Evolutionary conservation across 2,888 invertebrate genomes (phyloP), one percentile per base, ranked within the genome.

Genomic region (Plemyria rubiginata): DNA sequence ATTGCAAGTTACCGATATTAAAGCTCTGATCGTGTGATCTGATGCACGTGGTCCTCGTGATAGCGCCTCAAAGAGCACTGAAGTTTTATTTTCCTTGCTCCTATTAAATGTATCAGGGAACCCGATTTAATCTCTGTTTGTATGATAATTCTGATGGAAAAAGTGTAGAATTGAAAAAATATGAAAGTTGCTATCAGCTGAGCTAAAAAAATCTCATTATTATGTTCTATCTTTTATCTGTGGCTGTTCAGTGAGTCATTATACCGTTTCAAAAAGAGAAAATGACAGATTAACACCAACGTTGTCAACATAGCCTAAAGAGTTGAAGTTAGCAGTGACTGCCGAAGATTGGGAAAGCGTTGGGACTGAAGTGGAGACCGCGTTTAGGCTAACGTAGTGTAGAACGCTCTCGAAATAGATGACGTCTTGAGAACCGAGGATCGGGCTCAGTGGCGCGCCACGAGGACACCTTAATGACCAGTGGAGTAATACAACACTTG

Each of bases 1-100:
- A 29, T 49, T 49, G 29, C 49, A 32, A n/a, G 28, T 32, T 29
- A 28, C 22, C 16, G 48, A 48, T 48, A 48, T 48, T 29, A n/a
- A 12, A 48, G 28, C 28, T 22, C 16, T 45, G 45, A 45, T 45
- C 16, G 45, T 4, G 45, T 11, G 16, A 41, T 41, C 41, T 9
- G 9, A 45, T 45, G 45, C 45, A 45, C 16, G 45, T 45, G 15
- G 45, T 16, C 9, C 16, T 38, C 11, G 36, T 38, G 36, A 38
- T 38, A 38, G 36, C 5, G 8, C 11, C 9, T 41, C 41, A 13
- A 45, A 11, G 11, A 45, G 16, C 8, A 40, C 43, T 43, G 22
- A 41, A 38, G 8, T 11, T 38, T 38, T 38, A 38, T 38, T 38
- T 11, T 38, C 9, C 8, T 36, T n/a, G n/a, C 8, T 36, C 36